Conservation (phyloP, 2,797 vertebrate genomes). For the Tangara arthus region DNA sequence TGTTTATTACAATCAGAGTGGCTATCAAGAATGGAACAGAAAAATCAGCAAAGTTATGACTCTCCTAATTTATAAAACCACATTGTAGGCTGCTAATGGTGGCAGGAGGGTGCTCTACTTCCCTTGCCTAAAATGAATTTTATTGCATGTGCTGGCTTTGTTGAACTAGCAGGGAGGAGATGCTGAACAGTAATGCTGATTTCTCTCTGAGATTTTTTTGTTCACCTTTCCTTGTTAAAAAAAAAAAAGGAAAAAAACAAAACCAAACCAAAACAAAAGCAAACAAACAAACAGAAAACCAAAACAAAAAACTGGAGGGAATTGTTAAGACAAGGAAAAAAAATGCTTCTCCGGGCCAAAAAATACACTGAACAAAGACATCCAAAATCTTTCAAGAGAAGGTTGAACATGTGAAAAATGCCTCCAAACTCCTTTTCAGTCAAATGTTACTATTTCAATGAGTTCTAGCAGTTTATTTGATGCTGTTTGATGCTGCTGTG, state of each 20-base stretch:
- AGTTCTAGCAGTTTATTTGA: background rate
- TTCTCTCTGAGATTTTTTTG: background rate
- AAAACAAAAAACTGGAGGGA: background rate
- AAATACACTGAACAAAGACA: background rate
- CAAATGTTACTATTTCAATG: background rate
- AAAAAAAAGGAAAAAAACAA: background rate
- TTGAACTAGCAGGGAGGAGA: background rate
- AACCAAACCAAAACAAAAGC: too few relatives aligned
- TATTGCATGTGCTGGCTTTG: background rate
- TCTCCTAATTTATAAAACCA: background rate
- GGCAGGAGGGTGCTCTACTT: background rate
- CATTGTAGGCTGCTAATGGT: background rate
- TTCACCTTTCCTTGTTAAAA: background rate
- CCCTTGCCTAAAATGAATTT: background rate
- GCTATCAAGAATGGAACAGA: background rate
- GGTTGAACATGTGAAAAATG: background rate
- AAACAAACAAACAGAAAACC: too few relatives aligned
- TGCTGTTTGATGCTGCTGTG: too few relatives aligned
- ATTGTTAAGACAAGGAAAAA: background rate
- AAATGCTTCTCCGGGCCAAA: background rate
- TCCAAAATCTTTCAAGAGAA: background rate
- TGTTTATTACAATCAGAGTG: background rate
- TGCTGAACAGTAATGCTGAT: background rate
- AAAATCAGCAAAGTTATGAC: background rate
- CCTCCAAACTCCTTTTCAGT: background rate